Evolutionary conservation across 2,797 vertebrate species (phyloP).

Genomic region (Gobio occitaniae): DNA sequence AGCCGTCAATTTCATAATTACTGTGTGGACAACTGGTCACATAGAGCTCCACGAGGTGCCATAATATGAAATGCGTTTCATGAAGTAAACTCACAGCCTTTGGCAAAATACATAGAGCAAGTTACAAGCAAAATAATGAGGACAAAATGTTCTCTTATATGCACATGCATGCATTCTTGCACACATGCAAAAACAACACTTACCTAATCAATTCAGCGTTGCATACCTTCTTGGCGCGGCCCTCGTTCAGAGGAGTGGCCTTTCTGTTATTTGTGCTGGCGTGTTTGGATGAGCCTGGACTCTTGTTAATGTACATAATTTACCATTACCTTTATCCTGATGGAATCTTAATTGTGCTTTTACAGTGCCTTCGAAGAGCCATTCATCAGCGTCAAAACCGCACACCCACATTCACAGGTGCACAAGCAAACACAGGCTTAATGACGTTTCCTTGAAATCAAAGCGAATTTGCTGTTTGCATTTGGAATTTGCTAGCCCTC

Average conservation of each 20-base stretch:
- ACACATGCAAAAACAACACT: conserved; percentile 24
- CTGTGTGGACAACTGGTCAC: not conserved
- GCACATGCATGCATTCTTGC: conserved; percentile 14
- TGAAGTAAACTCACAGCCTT: conserved; percentile 9
- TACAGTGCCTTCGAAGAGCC: conserved; percentile 65
- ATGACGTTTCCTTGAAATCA: conserved; percentile 72
- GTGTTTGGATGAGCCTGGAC: conserved; percentile 69
- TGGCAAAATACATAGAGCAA: not conserved
- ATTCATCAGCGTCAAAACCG: conserved; percentile 78
- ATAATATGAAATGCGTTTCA: conserved; percentile 1
- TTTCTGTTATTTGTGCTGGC: conserved; percentile 63
- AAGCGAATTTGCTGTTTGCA: conserved; percentile 68
- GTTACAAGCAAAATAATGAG: conserved; percentile 42
- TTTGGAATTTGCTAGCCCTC: conserved; percentile 71
- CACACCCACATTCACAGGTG: conserved; percentile 41
- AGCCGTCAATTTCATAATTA: conserved; percentile 30
- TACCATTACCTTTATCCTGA: conserved; percentile 85
- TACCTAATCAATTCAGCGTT: conserved; percentile 74
- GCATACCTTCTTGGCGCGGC: conserved; percentile 50
- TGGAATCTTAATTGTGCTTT: conserved; percentile 86
- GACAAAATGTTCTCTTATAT: conserved; percentile 24
- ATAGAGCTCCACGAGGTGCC: not conserved
- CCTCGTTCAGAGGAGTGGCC: conserved; percentile 31
- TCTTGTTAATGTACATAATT: conserved; percentile 85
- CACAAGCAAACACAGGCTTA: conserved; percentile 55